Conservation (phyloP, 2,797 vertebrate species). For the Crocodylus rhombifer region DNA sequence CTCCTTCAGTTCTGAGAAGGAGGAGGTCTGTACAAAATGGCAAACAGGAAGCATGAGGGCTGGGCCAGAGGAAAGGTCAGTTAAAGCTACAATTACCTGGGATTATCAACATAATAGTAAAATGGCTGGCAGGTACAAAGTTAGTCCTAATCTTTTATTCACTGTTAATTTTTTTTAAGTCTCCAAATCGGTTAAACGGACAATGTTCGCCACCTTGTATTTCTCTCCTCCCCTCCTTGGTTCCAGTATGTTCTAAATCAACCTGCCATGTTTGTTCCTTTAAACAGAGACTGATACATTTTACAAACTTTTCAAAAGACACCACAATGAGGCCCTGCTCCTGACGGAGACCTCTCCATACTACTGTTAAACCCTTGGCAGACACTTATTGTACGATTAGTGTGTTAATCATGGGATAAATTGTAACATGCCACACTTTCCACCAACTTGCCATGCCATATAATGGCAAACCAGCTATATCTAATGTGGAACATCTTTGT, state of each 20-base stretch:
- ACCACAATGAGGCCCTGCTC: neutral
- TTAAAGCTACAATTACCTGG: neutral
- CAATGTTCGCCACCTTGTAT: accelerated
- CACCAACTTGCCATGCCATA: no score
- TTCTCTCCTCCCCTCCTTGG: neutral
- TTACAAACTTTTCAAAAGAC: neutral
- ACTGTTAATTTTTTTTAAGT: neutral
- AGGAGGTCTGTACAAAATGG: neutral
- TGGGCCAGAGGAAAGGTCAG: neutral
- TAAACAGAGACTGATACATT: neutral
- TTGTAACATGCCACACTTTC: no score
- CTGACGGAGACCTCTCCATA: neutral
- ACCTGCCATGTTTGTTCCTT: neutral
- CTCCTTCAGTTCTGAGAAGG: neutral
- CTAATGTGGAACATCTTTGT: no score
- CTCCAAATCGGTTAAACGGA: neutral
- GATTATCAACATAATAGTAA: neutral
- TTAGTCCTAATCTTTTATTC: no score
- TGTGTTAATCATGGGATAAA: no score
- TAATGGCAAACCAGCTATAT: no score
- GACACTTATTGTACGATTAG: no score
- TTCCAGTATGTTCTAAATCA: neutral
- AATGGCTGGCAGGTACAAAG: no score
- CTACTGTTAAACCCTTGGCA: neutral
- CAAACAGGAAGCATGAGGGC: neutral